These are phyloP conservation scores for Rhogogaster chlorosoma DNA, from an alignment of 2,888 invertebrate species.

Conservation along the genomic window DNA sequence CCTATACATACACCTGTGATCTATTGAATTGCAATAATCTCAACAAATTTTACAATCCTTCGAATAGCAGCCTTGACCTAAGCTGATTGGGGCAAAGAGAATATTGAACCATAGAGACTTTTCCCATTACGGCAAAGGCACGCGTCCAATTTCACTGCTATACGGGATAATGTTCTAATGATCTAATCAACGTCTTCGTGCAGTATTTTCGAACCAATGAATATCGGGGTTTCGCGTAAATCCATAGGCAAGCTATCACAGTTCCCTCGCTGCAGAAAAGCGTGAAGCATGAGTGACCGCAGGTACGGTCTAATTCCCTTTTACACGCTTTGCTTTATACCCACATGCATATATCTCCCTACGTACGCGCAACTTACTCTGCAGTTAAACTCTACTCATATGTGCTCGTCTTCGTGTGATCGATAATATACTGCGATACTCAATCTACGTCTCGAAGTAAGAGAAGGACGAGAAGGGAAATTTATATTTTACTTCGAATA, in stretches of 20 bases:
- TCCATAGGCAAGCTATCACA: conserved; percentile 24
- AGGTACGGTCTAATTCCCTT: conserved; percentile 76
- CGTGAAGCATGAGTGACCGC: conserved; percentile 71
- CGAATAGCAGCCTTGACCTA: neutral
- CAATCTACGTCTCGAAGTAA: neutral
- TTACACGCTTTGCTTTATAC: conserved; percentile 63
- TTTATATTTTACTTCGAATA: neutral
- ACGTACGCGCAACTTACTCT: neutral
- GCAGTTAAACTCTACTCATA: neutral
- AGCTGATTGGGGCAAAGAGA: conserved; percentile 28
- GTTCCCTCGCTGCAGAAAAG: conserved; percentile 55
- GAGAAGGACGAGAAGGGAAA: neutral
- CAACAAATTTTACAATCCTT: neutral
- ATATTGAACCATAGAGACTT: neutral
- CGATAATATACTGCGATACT: neutral
- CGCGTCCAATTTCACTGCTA: neutral
- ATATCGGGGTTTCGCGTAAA: conserved; percentile 66
- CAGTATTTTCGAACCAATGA: conserved; percentile 62
- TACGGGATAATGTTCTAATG: conserved; percentile 1
- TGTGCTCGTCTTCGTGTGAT: neutral
- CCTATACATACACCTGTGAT: neutral
- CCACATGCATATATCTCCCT: neutral
- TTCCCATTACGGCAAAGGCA: conserved; percentile 2
- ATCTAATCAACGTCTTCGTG: conserved; percentile 36
- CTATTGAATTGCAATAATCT: neutral